Evolutionary conservation across 2,113 vertebrate genomes (phyloP).

Genomic region (Pao palembangensis): DNA sequence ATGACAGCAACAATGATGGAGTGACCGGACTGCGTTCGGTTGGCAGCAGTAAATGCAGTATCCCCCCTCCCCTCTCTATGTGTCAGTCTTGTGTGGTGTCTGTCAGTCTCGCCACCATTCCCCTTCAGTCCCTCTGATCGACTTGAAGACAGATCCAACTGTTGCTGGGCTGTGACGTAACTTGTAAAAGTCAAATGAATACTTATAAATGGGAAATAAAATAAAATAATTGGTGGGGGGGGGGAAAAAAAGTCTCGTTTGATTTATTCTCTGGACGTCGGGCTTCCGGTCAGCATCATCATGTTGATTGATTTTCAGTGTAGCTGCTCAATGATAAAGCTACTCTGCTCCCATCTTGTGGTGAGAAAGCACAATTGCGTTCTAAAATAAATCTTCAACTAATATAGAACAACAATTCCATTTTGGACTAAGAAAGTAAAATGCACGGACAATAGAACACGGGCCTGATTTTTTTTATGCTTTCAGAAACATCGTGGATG

Average conservation of each 20-base stretch:
- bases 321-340: neutral
- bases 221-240: conserved; percentile 46
- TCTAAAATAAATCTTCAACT: neutral
- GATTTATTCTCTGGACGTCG: neutral
- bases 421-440: no score
- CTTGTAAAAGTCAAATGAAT: conserved; percentile 65
- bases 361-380: neutral
- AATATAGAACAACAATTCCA: neutral
- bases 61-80: conserved; percentile 7
- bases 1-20: conserved; percentile 27
- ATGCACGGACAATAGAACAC: no score
- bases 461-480: no score
- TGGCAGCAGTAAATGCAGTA: conserved; percentile 52
- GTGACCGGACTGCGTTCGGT: conserved; percentile 27
- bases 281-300: neutral
- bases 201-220: conserved; percentile 73
- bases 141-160: conserved; percentile 56
- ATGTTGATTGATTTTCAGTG: neutral
- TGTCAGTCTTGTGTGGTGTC: conserved; percentile 49
- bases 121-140: conserved; percentile 37
- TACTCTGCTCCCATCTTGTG: conserved; percentile 25
- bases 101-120: conserved; percentile 38
- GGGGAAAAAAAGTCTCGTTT: neutral
- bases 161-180: conserved; percentile 60
- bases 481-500: no score